Evolutionary conservation across 1,140 invertebrate species (phyloP), one percentile per base, ranked within the genome.

Genomic region (Eubasilissa regina): DNA sequence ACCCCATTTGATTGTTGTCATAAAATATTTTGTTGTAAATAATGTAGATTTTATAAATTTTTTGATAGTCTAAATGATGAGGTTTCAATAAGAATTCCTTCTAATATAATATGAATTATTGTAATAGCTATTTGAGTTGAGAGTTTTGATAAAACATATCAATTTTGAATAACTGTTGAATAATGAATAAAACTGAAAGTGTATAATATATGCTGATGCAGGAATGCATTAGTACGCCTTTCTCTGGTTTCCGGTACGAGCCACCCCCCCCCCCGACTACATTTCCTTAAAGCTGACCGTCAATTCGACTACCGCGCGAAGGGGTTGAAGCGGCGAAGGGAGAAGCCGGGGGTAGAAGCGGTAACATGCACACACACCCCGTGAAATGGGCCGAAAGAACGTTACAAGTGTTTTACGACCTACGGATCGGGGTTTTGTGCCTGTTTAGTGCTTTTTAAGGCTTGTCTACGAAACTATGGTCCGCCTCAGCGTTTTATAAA

Each of bases 341-440:
- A 68, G 21, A 47, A n/a, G n/a, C n/a, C n/a, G n/a, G n/a, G n/a
- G 64, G 44, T 47, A 17, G 25, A 35, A 35, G 25, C 25, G 25
- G n/a, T 4, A 68, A 68, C 64, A 68, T 68, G 64, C 64, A 68
- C 64, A 66, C 62, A 68, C 64, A 68, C n/a, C 64, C 64, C 64
- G 64, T 68, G 64, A 68, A 68, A 68, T 68, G 64, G 64, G 51
- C 56, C 21, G 58, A 76, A 77, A 56, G 45, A 77, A 47, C 47
- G 79, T 80, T 80, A 80, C 79, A 80, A 80, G 75, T 80, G 79
- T 80, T 80, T 80, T 80, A 80, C 79, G 79, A 80, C 48, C 62
- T 51, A 75, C 56, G 79, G 79, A 80, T 80, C 64, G 74, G 75
- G 79, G 73, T 77, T 79, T 73, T 77, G 68, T 62, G 75, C 64